Percentiles rank a stretch among this genome's conserved stretches.
Evolutionary conservation across 23 tunicate genomes (phyloP).

Genomic region (Ciona savignyi): DNA sequence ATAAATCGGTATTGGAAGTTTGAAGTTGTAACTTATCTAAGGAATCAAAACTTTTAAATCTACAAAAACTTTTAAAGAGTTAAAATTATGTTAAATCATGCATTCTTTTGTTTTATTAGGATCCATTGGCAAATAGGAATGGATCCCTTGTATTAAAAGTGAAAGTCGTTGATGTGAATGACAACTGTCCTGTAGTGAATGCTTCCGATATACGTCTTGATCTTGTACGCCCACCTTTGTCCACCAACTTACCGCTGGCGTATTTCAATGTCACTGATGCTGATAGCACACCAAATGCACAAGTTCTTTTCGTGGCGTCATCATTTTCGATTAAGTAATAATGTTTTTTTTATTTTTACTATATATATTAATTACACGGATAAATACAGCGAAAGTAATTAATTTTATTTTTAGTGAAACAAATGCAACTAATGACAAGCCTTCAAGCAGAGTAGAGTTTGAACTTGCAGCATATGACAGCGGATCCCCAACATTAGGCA

Average conservation of each 20-base stretch:
- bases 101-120: slow-evolving; percentile 1
- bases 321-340: background rate
- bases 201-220: background rate
- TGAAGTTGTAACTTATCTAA: too few species aligned
- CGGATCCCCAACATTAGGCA: slow-evolving; percentile 18
- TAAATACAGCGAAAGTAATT: too few species aligned
- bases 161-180: slow-evolving; percentile 14
- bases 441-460: slow-evolving; percentile 5
- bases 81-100: too few species aligned
- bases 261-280: slow-evolving; percentile 12
- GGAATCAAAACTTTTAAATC: too few species aligned
- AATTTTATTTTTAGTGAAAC: too few species aligned
- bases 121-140: slow-evolving; percentile 11
- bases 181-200: slow-evolving; percentile 25
- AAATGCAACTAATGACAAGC: background rate
- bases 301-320: background rate
- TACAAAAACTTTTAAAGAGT: too few species aligned
- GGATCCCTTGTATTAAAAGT: slow-evolving; percentile 13
- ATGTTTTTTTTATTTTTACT: too few species aligned
- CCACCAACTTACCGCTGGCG: background rate
- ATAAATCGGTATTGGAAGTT: too few species aligned
- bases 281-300: slow-evolving; percentile 14
- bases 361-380: too few species aligned
- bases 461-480: slow-evolving; percentile 21
- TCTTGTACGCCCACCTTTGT: slow-evolving; percentile 19